A percentile compares a stretch with the other conserved stretches of the same genome.
Evolutionary conservation across 2,797 vertebrate genomes (phyloP).

Genomic region (Arctocebus calabarensis): DNA sequence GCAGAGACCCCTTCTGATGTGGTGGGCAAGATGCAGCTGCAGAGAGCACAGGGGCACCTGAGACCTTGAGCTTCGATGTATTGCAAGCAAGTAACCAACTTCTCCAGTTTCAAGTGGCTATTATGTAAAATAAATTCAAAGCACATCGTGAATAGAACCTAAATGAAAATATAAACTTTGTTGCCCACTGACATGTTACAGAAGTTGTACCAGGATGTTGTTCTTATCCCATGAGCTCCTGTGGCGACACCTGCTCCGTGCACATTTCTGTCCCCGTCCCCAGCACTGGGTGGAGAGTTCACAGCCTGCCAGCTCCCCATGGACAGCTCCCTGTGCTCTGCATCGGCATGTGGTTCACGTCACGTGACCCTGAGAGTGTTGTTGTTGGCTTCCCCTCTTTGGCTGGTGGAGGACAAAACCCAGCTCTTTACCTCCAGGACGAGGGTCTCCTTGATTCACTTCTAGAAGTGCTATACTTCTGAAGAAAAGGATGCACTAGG

Average conservation of each 20-base stretch:
- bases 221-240: constrained; percentile 81
- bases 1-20: constrained; percentile 72
- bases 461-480: constrained; percentile 88
- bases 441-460: constrained; percentile 87
- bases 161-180: constrained; percentile 85
- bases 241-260: constrained; percentile 69
- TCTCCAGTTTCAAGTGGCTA: constrained; percentile 87
- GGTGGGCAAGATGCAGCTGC: constrained; percentile 81
- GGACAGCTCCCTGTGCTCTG: constrained; percentile 90
- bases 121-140: constrained; percentile 88
- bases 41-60: constrained; percentile 82
- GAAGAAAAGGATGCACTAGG: constrained; percentile 96
- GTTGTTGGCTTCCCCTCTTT: constrained; percentile 74
- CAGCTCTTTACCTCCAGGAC: constrained; percentile 84
- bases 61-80: constrained; percentile 80
- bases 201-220: constrained; percentile 83
- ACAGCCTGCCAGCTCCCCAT: constrained; percentile 83
- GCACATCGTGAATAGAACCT: constrained; percentile 91
- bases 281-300: constrained; percentile 85
- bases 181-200: constrained; percentile 84
- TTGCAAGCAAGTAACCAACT: constrained; percentile 90
- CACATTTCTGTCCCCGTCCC: constrained; percentile 83
- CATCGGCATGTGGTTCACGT: constrained; percentile 81
- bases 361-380: constrained; percentile 81
- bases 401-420: constrained; percentile 85